Conservation (phyloP, 2,888 invertebrate species). For the Cryptocephalus moraei region DNA sequence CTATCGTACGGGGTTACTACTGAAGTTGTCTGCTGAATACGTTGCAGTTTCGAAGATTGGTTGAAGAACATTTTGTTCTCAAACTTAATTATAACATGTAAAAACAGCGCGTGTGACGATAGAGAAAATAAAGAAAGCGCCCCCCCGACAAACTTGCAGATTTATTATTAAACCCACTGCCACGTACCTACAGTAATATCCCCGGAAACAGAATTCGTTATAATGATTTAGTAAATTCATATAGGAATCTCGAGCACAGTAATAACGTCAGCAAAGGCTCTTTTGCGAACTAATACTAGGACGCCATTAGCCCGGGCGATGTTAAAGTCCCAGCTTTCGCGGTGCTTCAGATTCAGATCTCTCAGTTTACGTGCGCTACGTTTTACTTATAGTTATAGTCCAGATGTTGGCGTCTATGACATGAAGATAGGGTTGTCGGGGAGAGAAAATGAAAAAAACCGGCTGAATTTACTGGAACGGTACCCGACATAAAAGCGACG, state of each 20-base stretch:
- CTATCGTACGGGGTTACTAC: no score
- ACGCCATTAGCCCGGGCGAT: conserved; percentile 4
- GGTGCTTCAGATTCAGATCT: not conserved
- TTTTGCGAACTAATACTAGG: conserved; percentile 6
- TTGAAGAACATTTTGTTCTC: no score
- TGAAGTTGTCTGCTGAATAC: no score
- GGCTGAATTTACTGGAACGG: no score
- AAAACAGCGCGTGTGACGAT: no score
- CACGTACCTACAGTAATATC: conserved; percentile 11
- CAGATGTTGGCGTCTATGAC: no score
- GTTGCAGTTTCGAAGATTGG: no score
- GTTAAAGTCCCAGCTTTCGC: not conserved
- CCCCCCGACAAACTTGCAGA: conserved; percentile 8
- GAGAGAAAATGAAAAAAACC: no score
- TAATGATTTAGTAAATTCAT: conserved; percentile 21
- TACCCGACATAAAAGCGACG: no score
- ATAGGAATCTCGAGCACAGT: conserved; percentile 13
- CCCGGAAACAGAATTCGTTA: conserved; percentile 16
- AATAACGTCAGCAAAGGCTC: conserved; percentile 16
- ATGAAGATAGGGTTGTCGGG: no score
- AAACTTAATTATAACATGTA: no score
- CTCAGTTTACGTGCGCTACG: not conserved
- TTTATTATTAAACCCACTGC: conserved; percentile 9
- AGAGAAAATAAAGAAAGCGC: conserved; percentile 8
- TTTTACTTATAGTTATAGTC: no score